Evolutionary conservation across 2,888 invertebrate genomes (phyloP).

Genomic region (Darwinula stevensoni): DNA sequence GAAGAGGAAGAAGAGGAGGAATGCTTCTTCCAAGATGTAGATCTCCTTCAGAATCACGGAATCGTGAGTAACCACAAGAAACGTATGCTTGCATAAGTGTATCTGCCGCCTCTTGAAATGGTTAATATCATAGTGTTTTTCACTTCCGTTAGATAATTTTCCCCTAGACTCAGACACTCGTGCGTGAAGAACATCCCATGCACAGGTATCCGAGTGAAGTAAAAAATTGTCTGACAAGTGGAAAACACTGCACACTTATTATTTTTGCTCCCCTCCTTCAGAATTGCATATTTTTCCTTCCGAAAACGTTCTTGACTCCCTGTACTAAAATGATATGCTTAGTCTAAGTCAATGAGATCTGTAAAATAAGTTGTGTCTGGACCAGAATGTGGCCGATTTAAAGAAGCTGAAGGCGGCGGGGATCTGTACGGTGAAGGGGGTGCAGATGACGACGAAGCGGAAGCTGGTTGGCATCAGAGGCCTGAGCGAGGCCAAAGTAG

Average conservation of each 20-base stretch:
- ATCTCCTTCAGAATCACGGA: slow-evolving; percentile 26
- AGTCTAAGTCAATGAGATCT: background rate
- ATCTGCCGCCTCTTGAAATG: background rate
- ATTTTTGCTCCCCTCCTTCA: too few relatives aligned
- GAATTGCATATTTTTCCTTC: too few relatives aligned
- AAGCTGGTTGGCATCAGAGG: slow-evolving; percentile 39
- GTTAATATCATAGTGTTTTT: too few relatives aligned
- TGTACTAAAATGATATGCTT: background rate
- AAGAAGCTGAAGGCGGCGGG: slow-evolving; percentile 42
- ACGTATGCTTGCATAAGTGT: background rate
- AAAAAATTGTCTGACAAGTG: too few relatives aligned
- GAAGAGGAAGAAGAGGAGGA: slow-evolving; percentile 27
- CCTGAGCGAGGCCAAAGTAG: slow-evolving; percentile 41
- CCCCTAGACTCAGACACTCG: too few relatives aligned
- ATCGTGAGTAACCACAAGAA: slow-evolving; percentile 19
- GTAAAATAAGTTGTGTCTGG: slow-evolving; percentile 4
- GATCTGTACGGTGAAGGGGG: slow-evolving; percentile 47
- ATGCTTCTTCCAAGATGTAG: slow-evolving; percentile 39
- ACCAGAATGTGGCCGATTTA: slow-evolving; percentile 36
- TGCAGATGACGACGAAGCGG: slow-evolving; percentile 46
- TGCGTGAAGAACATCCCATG: too few relatives aligned
- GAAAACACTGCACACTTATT: too few relatives aligned
- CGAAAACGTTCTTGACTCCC: background rate
- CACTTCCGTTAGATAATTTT: too few relatives aligned
- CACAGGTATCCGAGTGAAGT: too few relatives aligned